These are phyloP conservation scores for Hirudo medicinalis DNA, from an alignment of 1,140 invertebrate genomes.

Conservation along the genomic window DNA sequence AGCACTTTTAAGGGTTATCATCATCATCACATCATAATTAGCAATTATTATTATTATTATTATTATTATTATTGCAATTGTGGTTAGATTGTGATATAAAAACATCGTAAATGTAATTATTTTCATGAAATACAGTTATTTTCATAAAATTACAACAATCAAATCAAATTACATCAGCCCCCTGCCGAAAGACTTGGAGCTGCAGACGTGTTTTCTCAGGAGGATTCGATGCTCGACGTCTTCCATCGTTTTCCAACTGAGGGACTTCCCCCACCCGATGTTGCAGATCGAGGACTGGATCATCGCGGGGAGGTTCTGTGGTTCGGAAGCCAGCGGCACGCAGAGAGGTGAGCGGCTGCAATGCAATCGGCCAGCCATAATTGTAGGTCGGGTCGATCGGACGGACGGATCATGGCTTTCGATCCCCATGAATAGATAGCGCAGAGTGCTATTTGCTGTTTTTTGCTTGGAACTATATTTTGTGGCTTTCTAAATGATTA, in stretches of 20 bases:
- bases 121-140: background rate
- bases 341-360: conserved; percentile 49
- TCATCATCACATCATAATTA: no score
- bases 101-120: no score
- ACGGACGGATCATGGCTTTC: conserved; percentile 13
- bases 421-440: background rate
- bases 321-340: conserved; percentile 71
- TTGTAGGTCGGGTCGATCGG: no score
- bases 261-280: conserved; percentile 91
- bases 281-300: conserved; percentile 66
- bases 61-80: background rate
- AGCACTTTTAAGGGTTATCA: no score
- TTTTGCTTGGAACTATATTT: background rate
- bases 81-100: background rate
- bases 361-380: no score
- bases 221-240: conserved; percentile 63
- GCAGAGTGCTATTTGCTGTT: no score
- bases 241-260: conserved; percentile 70
- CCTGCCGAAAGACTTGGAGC: conserved; percentile 67
- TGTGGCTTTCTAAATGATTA: background rate
- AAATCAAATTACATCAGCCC: conserved; percentile 61
- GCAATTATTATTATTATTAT: no score
- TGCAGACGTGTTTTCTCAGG: conserved; percentile 82
- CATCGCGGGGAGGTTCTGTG: conserved; percentile 75
- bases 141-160: background rate